These are phyloP conservation scores for Nothobranchius kuhntae DNA, from an alignment of 2,113 vertebrate species.

Conservation along the genomic window DNA sequence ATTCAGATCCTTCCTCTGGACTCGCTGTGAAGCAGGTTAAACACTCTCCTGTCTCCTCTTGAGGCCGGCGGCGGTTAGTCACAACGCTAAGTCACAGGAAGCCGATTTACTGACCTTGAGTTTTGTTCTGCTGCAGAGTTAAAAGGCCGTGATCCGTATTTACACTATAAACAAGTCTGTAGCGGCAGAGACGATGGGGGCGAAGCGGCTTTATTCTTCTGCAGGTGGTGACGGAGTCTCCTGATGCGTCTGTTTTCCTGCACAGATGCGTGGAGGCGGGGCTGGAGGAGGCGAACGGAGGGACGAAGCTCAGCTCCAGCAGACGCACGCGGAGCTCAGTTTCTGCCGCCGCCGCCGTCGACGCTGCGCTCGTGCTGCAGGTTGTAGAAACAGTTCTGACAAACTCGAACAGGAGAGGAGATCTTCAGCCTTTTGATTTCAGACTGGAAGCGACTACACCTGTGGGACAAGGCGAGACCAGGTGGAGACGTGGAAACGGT, in stretches of 20 bases:
- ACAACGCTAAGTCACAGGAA: conserved; percentile 88
- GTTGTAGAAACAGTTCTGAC: conserved; percentile 99
- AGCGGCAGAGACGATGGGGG: conserved; percentile 26
- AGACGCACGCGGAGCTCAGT: conserved; percentile 67
- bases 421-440: conserved; percentile 98
- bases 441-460: conserved; percentile 97
- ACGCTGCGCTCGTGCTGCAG: conserved; percentile 89
- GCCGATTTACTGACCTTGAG: conserved; percentile 62
- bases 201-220: conserved; percentile 79
- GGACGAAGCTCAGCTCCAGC: not conserved
- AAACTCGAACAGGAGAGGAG: conserved; percentile 94
- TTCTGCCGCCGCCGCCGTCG: conserved; percentile 87
- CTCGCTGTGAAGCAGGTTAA: conserved; percentile 55
- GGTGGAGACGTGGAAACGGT: too few species aligned
- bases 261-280: conserved; percentile 32
- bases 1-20: conserved; percentile 67
- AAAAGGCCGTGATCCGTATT: conserved; percentile 93
- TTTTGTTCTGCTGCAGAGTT: conserved; percentile 79
- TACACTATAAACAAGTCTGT: conserved; percentile 92
- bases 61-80: conserved; percentile 84
- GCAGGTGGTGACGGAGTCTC: conserved; percentile 59
- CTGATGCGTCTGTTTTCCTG: conserved; percentile 8
- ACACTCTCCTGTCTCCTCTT: conserved; percentile 60
- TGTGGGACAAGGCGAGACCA: conserved; percentile 35
- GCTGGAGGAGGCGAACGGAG: conserved; percentile 7